Evolutionary conservation across 2,113 vertebrate genomes (phyloP).

Genomic region (Scalopus aquaticus): DNA sequence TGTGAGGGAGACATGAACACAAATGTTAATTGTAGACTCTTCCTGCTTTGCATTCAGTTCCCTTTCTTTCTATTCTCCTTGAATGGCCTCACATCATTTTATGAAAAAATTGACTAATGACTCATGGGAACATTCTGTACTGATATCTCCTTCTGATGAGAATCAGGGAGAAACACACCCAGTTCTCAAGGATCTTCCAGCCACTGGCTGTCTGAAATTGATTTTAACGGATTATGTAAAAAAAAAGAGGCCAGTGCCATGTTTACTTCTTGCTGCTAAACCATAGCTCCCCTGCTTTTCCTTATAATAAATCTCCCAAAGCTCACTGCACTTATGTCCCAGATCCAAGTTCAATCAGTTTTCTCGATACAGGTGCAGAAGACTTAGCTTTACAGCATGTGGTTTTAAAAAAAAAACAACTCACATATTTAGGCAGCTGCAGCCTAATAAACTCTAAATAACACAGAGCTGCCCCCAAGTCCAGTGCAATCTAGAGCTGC

Average conservation of each 20-base stretch:
- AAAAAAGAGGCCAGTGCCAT: neutral
- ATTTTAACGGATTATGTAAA: neutral
- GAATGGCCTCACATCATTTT: neutral
- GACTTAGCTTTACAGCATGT: neutral
- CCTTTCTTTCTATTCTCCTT: neutral
- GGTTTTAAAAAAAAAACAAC: neutral
- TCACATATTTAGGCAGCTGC: neutral
- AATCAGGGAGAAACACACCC: neutral
- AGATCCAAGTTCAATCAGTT: neutral
- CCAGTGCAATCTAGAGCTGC: neutral
- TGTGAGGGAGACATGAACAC: neutral
- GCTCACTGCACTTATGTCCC: neutral
- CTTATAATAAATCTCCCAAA: neutral
- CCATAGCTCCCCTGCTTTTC: neutral
- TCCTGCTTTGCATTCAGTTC: neutral
- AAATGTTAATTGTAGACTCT: neutral
- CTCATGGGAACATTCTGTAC: neutral
- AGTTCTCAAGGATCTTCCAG: constrained; percentile 24
- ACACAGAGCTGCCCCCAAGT: neutral
- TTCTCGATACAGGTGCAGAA: neutral
- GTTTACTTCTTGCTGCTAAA: neutral
- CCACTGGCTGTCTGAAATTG: neutral
- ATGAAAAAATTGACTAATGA: constrained; percentile 1
- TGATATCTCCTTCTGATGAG: constrained; percentile 13
- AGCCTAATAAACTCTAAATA: neutral